phyloP scores from a whole-genome alignment of 2,888 invertebrate species.

The Iphiclides podalirius region DNA sequence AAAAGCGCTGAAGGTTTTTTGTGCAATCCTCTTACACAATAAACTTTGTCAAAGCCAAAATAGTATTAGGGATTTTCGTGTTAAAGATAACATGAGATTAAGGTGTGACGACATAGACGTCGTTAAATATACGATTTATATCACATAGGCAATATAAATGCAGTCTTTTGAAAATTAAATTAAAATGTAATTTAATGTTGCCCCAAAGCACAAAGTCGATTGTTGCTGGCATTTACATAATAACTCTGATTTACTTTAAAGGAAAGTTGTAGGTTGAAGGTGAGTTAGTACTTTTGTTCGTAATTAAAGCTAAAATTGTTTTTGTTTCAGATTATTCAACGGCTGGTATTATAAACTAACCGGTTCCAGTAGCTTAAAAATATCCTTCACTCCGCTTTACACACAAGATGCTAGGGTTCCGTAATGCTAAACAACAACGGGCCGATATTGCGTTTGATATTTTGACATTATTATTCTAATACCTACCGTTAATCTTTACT shows the following conservation, averaged over 20 bases:
- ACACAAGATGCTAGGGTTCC: neutral
- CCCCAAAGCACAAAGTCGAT: neutral
- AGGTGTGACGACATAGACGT: no score
- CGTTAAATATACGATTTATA: no score
- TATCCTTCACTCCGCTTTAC: slow-evolving; percentile 2
- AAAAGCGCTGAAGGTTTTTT: no score
- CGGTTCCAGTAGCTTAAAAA: slow-evolving; percentile 12
- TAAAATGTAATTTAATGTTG: no score
- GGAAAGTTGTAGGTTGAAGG: slow-evolving; percentile 22
- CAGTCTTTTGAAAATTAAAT: no score
- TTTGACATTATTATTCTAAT: neutral
- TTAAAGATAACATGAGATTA: no score
- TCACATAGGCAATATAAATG: no score
- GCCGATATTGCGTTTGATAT: neutral
- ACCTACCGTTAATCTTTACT: no score
- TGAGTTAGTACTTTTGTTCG: slow-evolving; percentile 18
- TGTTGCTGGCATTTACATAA: slow-evolving; percentile 11
- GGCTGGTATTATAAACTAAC: slow-evolving; percentile 15
- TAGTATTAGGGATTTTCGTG: no score
- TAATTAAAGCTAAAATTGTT: slow-evolving; percentile 18
- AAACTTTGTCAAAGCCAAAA: no score
- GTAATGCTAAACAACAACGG: neutral
- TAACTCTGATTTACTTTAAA: slow-evolving; percentile 6
- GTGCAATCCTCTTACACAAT: no score
- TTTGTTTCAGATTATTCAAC: slow-evolving; percentile 24